Conservation (phyloP, 1,140 invertebrate genomes). For the Orchesella cincta region DNA sequence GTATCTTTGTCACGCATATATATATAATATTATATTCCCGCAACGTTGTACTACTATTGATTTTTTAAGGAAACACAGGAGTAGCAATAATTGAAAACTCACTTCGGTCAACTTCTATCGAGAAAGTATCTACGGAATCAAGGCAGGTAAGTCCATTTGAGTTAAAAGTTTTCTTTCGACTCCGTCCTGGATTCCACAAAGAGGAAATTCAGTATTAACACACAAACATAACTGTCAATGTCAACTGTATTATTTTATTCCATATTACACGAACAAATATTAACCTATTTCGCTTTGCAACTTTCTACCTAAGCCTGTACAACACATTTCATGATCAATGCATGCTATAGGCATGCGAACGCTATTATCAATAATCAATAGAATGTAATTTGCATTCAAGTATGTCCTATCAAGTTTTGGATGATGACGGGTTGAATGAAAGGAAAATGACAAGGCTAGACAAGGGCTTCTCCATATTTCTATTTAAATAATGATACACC, state of each 20-base stretch:
- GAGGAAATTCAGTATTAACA: no score
- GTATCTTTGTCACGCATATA: not conserved
- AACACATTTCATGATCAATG: not conserved
- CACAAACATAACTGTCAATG: no score
- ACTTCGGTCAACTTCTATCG: slow-evolving; percentile 21
- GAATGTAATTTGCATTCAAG: not conserved
- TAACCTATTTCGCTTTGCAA: no score
- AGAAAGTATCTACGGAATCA: not conserved
- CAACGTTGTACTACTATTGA: no score
- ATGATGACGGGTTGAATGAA: slow-evolving; percentile 7
- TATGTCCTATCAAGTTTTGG: not conserved
- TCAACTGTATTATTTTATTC: no score
- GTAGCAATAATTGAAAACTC: no score
- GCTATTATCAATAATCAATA: slow-evolving; percentile 5
- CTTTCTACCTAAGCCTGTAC: no score
- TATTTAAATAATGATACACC: not conserved
- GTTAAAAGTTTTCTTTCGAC: not conserved
- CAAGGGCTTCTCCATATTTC: not conserved
- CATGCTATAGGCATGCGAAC: not conserved
- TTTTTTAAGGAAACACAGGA: no score
- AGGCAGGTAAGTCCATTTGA: not conserved
- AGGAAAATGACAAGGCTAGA: slow-evolving; percentile 1
- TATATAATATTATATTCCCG: not conserved
- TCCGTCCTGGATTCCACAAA: not conserved
- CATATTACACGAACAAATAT: no score